phyloP scores from a whole-genome alignment of 2,888 invertebrate species.

The Cecidostiba fungosa region DNA sequence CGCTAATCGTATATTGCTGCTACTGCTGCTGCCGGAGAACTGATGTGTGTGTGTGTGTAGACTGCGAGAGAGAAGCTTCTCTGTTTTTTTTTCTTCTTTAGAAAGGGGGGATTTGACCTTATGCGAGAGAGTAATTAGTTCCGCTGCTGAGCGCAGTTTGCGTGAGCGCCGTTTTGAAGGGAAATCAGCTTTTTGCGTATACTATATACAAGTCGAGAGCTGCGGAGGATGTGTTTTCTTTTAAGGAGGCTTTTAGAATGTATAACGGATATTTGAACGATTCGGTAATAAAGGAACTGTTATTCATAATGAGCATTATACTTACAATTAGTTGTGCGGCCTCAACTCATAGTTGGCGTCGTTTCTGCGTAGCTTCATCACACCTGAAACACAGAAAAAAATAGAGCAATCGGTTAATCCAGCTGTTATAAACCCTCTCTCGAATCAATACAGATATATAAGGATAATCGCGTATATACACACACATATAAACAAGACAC shows the following conservation, averaged over 20 bases:
- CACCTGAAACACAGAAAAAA: conserved; percentile 74
- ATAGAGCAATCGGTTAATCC: neutral
- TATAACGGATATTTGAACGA: neutral
- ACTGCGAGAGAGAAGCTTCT: neutral
- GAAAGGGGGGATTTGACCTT: neutral
- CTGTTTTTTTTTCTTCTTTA: neutral
- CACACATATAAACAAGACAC: too few relatives aligned
- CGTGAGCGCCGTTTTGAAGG: neutral
- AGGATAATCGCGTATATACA: neutral
- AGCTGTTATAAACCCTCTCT: neutral
- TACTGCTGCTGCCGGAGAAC: neutral
- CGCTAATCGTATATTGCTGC: neutral
- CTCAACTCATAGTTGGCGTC: conserved; percentile 78
- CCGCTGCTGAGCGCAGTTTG: neutral
- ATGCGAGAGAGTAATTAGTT: conserved; percentile 60
- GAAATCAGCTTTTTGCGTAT: too few relatives aligned
- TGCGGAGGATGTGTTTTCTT: too few relatives aligned
- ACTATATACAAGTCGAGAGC: too few relatives aligned
- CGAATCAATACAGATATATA: neutral
- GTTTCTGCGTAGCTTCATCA: conserved; percentile 75
- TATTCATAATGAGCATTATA: conserved; percentile 58
- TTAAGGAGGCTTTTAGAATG: neutral
- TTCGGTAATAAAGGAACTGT: neutral
- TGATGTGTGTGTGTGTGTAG: neutral
- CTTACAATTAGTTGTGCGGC: conserved; percentile 78